Base-by-base conservation (phyloP, 2,888 invertebrate genomes). In the Rhingia campestris region DNA sequence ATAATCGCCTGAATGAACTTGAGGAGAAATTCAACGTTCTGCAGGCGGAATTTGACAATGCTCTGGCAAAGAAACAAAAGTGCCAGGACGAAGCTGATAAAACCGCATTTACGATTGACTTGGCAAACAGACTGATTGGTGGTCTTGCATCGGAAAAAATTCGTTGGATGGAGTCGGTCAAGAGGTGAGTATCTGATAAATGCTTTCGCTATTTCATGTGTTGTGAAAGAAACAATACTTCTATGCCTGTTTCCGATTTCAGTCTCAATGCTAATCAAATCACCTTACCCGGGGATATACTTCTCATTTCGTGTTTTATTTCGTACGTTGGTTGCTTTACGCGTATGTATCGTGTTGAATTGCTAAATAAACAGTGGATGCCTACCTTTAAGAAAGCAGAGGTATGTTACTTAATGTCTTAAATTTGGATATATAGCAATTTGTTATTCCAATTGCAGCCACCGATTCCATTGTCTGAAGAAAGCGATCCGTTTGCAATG, bases 321-420 rank as follows among this genome's bases (percentile, higher is more conserved):
- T 98, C 98, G 0, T 98, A 98, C 90, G 96, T 98, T 37, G 98
- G 98, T 1, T 97, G 97, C 89, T 98, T 98, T 91, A 97, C 96
- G 35, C 95, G 96, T 84, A 93, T 93, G 59, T 98, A 98, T 90
- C 93, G 98, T 58, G 89, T 93, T 30, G 95, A 97, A 87, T 93
- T 98, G 64, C 93, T 97, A 89, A 92, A 96, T 9, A 94, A 95
- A 33, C 93, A 94, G 88, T 97, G 97, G 97, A 89, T 96, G 86
- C 97, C 98, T 0, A 95, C 93, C 86, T 93, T 98, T n/a, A 93
- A 93, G 61, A 93, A 93, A 72, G 92, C 95, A 43, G 92, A 94
- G 87, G 94, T 94, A 88, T 87, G 41, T 22, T 1, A 32, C 9
- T 54, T 45, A 3, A 10, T 9, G n/a, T 30, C 6, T 12, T 12